Conservation (phyloP, 2,113 vertebrate genomes). For the Athene cunicularia region DNA sequence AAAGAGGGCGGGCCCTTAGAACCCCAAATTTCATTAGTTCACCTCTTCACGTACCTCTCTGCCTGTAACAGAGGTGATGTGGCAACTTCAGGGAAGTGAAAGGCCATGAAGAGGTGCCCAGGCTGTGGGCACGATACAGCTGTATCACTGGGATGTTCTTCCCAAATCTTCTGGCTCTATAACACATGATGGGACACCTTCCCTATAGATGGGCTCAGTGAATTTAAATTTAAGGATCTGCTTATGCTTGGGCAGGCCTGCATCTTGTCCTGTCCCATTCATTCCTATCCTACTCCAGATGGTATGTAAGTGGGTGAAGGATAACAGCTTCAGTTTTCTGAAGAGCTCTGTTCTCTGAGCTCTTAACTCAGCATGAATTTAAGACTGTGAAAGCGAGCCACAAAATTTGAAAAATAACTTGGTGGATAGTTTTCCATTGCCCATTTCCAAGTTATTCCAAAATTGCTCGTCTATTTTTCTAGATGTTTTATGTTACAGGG, state of each 20-base stretch:
- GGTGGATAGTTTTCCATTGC: background rate
- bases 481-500: background rate
- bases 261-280: background rate
- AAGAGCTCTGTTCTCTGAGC: conserved; percentile 34
- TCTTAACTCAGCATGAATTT: background rate
- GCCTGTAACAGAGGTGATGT: background rate
- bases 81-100: background rate
- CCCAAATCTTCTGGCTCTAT: background rate
- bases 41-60: background rate
- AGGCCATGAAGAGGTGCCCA: background rate
- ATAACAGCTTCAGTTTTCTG: background rate
- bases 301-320: conserved; percentile 55
- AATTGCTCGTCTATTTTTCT: background rate
- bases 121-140: background rate
- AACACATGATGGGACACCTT: background rate
- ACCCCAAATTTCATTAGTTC: background rate
- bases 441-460: background rate
- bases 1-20: background rate
- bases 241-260: background rate
- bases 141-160: background rate
- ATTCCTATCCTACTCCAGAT: conserved; percentile 20
- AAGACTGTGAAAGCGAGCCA: background rate
- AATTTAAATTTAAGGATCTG: background rate
- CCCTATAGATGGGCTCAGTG: background rate
- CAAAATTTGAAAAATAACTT: background rate